These are phyloP conservation scores for Ovibos moschatus DNA, from an alignment of 2,113 vertebrate species.

Conservation along the genomic window DNA sequence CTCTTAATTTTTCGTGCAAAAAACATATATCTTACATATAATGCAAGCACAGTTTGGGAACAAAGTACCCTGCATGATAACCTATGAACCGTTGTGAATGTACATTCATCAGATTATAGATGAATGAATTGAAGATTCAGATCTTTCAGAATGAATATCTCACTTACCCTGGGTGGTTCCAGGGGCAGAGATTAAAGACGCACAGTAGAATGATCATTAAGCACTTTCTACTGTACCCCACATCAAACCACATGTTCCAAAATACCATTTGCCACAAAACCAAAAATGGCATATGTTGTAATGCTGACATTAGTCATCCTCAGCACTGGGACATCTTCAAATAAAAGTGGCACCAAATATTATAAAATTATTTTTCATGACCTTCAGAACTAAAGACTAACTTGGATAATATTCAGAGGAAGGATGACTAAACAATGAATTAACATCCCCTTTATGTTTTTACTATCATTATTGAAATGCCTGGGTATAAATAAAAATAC, in stretches of 20 bases:
- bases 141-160: not conserved
- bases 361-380: slow-evolving; percentile 18
- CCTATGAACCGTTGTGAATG: not conserved
- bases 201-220: not conserved
- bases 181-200: not conserved
- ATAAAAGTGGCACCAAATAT: not conserved
- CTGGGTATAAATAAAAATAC: not conserved
- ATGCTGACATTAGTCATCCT: not conserved
- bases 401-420: not conserved
- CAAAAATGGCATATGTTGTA: not conserved
- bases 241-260: not conserved
- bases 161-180: not conserved
- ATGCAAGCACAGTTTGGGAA: not conserved
- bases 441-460: not conserved
- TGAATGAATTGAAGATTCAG: not conserved
- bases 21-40: not conserved
- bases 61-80: not conserved
- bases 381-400: not conserved
- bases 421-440: not conserved
- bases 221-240: not conserved
- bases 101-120: not conserved
- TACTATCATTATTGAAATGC: not conserved
- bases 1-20: not conserved
- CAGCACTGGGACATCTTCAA: not conserved
- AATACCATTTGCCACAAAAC: not conserved